These are phyloP conservation scores for Labeo rohita DNA, from an alignment of 2,113 vertebrate genomes.

Conservation along the genomic window DNA sequence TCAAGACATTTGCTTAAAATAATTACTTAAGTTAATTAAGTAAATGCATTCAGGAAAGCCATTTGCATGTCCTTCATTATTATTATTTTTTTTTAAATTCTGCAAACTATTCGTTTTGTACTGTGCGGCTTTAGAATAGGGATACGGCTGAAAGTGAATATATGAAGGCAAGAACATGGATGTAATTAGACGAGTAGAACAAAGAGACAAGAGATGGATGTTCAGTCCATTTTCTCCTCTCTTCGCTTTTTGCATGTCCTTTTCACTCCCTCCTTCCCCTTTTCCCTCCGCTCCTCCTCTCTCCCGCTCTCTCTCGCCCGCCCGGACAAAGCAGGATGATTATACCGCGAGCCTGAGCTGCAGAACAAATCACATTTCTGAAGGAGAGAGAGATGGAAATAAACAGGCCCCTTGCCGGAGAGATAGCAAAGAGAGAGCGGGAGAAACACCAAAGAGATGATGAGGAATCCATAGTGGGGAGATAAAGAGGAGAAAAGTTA, in stretches of 20 bases:
- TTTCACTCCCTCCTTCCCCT: conserved; percentile 36
- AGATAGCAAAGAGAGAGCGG: conserved; percentile 17
- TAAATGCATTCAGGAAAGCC: conserved; percentile 11
- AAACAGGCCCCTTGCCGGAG: conserved; percentile 44
- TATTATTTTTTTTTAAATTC: not conserved
- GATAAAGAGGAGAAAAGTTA: conserved; percentile 28
- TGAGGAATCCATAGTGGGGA: conserved; percentile 1
- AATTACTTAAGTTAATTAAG: conserved; percentile 4
- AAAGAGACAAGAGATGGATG: conserved; percentile 45
- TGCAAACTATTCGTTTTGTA: not conserved
- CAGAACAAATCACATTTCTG: conserved; percentile 64
- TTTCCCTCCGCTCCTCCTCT: conserved; percentile 17
- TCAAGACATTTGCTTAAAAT: conserved; percentile 8
- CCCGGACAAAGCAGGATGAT: conserved; percentile 57
- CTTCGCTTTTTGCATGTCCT: conserved; percentile 1
- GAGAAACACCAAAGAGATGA: conserved; percentile 22
- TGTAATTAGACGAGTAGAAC: conserved; percentile 49
- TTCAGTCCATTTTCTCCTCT: conserved; percentile 34
- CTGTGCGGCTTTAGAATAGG: not conserved
- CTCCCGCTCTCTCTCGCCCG: conserved; percentile 31
- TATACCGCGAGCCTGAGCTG: conserved; percentile 60
- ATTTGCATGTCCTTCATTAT: conserved; percentile 23
- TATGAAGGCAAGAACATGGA: not conserved
- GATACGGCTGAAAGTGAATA: not conserved
- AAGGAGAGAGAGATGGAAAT: conserved; percentile 53